Evolutionary conservation across 2,888 invertebrate genomes (phyloP), one percentile per base, ranked within the genome.

Genomic region (Adineta ricciae): DNA sequence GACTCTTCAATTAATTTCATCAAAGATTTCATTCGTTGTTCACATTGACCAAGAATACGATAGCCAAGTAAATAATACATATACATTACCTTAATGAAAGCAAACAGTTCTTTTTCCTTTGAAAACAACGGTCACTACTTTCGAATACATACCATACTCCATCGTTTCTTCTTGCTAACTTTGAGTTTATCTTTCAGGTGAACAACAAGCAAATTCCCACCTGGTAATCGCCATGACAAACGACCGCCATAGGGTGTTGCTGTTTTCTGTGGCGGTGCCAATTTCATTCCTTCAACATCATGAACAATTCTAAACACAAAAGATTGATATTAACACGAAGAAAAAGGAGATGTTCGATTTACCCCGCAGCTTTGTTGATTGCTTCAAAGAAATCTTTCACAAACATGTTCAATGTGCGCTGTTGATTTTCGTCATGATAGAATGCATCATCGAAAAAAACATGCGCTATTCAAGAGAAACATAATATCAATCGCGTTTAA

Each of bases 171-270:
- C 92, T 97, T 97, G 89, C 98, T 93, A 89, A 99, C 98, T 90
- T 95, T 96, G 90, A 94, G 94, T 90, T 97, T 98, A 90, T 99
- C 97, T 91, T 99, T 99, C 88, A 99, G 92, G 91, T 99, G 99
- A 27, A 96, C 95, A 86, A 96, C 94, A 93, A 99, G 94, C 91
- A 96, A 95, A 8, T 98, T 99, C 91, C 96, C 97, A 85, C 99
- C 98, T 0, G 98, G 98, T 87, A 99, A 92, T 0, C 95, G 94
- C 96, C 97, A 99, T 0, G 94, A 93, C 86, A 99, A 92, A 85
- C 96, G 93, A 83, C 99, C 99, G n/a, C 99, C 99, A 88, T 98
- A 99, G 0, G 98, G 98, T 0, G 98, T 95, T 0, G 95, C 94
- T 86, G 93, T 93, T 90, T 95, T 97, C 89, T 95, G 95, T 2